Evolutionary conservation across 2,797 vertebrate genomes (phyloP).

Genomic region (Macropus fuliginosus): DNA sequence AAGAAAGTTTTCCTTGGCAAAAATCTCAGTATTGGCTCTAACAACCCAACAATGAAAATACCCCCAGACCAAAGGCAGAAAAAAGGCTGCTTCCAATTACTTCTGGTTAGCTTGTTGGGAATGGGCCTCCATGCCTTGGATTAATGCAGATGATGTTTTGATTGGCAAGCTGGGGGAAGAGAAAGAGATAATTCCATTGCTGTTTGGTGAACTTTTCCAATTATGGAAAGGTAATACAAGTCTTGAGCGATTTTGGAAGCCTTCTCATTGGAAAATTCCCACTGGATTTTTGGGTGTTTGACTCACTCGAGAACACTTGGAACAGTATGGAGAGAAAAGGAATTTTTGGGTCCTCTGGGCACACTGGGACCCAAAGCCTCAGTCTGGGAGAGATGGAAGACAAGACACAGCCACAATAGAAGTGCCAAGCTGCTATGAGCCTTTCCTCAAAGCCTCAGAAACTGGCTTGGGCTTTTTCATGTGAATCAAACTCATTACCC

Average conservation of each 20-base stretch:
- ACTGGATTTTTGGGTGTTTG: conserved; percentile 39
- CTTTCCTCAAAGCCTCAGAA: conserved; percentile 20
- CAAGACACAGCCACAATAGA: background rate
- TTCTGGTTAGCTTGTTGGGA: conserved; percentile 47
- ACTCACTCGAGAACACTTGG: conserved; percentile 45
- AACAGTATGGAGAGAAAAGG: background rate
- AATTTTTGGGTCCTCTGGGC: conserved; percentile 12
- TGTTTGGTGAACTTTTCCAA: conserved; percentile 57
- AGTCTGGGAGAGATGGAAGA: conserved; percentile 14
- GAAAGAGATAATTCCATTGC: conserved; percentile 50
- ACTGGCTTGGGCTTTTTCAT: conserved; percentile 13
- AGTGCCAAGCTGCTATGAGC: background rate
- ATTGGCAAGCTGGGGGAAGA: conserved; percentile 58
- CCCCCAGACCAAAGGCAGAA: conserved; percentile 74
- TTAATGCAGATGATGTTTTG: conserved; percentile 51
- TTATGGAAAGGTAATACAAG: conserved; percentile 73
- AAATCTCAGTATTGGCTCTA: conserved; percentile 69
- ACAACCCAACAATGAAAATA: conserved; percentile 67
- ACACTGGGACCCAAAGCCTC: background rate
- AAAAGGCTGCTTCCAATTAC: conserved; percentile 76
- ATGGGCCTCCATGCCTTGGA: conserved; percentile 63
- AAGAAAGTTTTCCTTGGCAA: conserved; percentile 85
- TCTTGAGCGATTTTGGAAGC: conserved; percentile 64
- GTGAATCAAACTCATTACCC: conserved; percentile 44
- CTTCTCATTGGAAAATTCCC: conserved; percentile 66